Base-by-base conservation (phyloP, 2,888 invertebrate genomes). In the Gymnosoma rotundatum region DNA sequence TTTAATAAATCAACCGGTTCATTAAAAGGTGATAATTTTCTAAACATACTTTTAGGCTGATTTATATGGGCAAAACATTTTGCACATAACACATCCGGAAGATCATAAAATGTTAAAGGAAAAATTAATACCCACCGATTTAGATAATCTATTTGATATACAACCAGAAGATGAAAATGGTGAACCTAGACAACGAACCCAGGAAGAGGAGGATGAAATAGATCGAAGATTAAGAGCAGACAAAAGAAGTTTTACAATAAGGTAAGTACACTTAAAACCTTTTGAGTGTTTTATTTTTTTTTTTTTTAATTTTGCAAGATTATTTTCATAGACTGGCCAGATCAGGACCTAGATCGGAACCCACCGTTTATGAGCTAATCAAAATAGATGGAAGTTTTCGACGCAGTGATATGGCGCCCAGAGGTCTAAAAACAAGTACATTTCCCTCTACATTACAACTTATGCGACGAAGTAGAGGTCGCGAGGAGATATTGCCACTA, bases 11-110 rank as follows among this genome's bases (percentile, higher is more conserved):
- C 38, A 9, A 38, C 6, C 10, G 10, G 4, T 38, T 9, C 6
- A 9, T 38, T 38, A 38, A 38, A 38, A 38, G 12, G 12, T 12
- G 10, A 32, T 32, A 0, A 32, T 32, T 32, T 32, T 32, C 32
- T 32, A 61, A 16, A 20, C n/a, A 21, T 45, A 18, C 3, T 61
- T 69, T 63, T 94, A 97, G 95, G 95, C 96, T 88, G 97, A 98
- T 91, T 93, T 98, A 87, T 94, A 97, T 90, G 96, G 96, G 18
- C 95, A 96, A 92, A 96, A 95, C 88, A 91, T 98, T 91, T 95
- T 95, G 93, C 95, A 96, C 89, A 96, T 97, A 92, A 94, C 97
- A 56, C 96, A 96, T 92, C 93, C 94, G n/a, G 94, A 95, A 89
- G 95, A 98, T 92, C 96, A 96, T 88, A 95, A 95, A 61, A 94